Base-by-base conservation (phyloP, 92 coral and sea anemone genomes). In the Galaxea fascicularis region DNA sequence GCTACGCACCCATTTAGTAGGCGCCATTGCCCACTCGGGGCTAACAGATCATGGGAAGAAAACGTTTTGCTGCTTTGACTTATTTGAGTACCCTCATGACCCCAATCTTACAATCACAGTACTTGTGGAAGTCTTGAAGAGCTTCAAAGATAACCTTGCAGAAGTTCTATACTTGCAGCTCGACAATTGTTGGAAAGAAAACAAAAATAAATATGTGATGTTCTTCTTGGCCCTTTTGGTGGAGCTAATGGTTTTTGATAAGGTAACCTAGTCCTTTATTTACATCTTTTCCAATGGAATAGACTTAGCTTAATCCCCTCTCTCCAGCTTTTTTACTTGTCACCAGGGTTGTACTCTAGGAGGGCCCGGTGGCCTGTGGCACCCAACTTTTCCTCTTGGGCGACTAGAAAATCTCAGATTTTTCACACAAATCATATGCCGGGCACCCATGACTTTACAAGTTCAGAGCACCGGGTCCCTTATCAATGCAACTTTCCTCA, bases 11-110 rank as follows among this genome's bases (percentile, higher is more conserved):
- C 81, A 83, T 39, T 18, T 83, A 18, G 65, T 71, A 15, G 87
- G 87, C 15, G 87, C 87, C 35, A 82, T 82, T 67, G 54, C 77
- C 27, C 87, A 71, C 71, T 70, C 81, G 52, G 81, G 87, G n/a
- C 87, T 82, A 17, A 30, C 79, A n/a, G 52, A 12, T 8, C 75
- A 65, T 71, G 86, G 86, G 51, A 82, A 82, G 62, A 39, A 22
- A 21, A 65, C 46, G 27, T 64, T 66, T 44, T 71, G 86, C 45
- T 66, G 78, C 24, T 82, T 82, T 70, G 86, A 82, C 1, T 21
- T 82, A 20, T 82, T 82, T 31, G 82, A 82, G 81, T 82, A 60
- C 62, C 53, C 75, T 52, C 60, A 82, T 68, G 82, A 82, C 45
- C 65, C 75, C 35, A 52, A 66, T 56, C 64, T 46, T 70, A 70